A percentile compares a stretch with the other conserved stretches of the same genome.
phyloP scores from a whole-genome alignment of 2,797 vertebrate genomes.

The Urocyon cinereoargenteus region DNA sequence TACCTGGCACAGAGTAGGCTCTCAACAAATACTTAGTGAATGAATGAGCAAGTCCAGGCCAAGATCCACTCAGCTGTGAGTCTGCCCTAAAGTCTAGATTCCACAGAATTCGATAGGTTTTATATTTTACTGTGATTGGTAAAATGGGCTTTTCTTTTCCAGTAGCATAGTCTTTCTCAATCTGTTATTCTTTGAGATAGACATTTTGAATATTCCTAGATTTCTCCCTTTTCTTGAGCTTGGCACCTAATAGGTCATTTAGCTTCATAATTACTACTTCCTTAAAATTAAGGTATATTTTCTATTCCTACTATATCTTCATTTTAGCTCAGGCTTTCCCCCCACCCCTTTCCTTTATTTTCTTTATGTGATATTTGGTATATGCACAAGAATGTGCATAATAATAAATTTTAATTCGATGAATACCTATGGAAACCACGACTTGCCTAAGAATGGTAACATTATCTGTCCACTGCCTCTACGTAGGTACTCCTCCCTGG shows the following conservation, averaged over 20 bases:
- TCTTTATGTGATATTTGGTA: background rate
- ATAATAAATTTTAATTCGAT: background rate
- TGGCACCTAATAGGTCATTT: background rate
- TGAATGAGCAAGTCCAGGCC: background rate
- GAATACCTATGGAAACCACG: background rate
- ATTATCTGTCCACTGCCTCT: fast-evolving
- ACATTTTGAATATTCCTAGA: background rate
- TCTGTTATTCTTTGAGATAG: background rate
- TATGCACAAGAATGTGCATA: background rate
- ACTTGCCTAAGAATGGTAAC: background rate
- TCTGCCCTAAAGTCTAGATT: background rate
- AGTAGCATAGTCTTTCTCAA: background rate
- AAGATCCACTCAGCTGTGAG: background rate
- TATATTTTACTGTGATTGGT: background rate
- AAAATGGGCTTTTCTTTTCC: background rate
- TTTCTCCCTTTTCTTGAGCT: background rate
- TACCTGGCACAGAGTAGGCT: background rate
- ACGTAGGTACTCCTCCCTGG: fast-evolving
- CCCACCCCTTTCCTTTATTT: background rate
- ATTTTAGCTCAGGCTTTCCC: background rate
- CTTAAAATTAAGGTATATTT: background rate
- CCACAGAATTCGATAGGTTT: background rate
- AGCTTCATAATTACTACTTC: background rate
- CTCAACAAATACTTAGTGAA: background rate
- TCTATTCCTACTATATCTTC: background rate